Evolutionary conservation across 2,888 invertebrate species (phyloP).

Genomic region (Drosophila yooni): DNA sequence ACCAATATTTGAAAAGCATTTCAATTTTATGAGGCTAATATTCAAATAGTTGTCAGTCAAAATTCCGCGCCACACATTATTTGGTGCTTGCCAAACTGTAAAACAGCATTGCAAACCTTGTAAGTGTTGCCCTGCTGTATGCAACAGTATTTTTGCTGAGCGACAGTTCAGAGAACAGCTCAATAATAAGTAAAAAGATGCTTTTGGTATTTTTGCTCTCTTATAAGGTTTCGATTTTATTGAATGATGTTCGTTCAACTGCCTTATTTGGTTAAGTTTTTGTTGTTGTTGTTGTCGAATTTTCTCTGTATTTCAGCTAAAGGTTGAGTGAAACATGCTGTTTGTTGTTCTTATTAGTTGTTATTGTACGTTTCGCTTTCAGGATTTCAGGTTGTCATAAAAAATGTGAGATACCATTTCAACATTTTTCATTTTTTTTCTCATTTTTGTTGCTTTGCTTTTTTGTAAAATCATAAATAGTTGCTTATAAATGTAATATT

Average conservation of each 20-base stretch:
- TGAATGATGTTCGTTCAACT: conserved; percentile 67
- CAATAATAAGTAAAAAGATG: conserved; percentile 9
- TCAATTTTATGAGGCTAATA: background rate
- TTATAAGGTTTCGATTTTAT: conserved; percentile 63
- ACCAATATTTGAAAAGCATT: background rate
- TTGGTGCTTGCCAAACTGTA: conserved; percentile 31
- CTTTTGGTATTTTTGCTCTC: conserved; percentile 49
- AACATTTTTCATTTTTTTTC: conserved; percentile 12
- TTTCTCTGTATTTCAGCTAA: conserved; percentile 59
- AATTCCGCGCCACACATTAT: background rate
- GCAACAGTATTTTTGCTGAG: conserved; percentile 22
- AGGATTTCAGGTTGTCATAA: conserved; percentile 31
- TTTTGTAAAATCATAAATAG: conserved; percentile 36
- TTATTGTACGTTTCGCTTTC: conserved; percentile 39
- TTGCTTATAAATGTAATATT: conserved; percentile 49
- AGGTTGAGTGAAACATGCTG: conserved; percentile 42
- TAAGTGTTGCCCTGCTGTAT: conserved; percentile 40
- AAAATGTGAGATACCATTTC: conserved; percentile 43
- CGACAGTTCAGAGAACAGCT: no score
- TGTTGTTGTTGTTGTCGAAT: conserved; percentile 43
- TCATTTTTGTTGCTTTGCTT: conserved; percentile 20
- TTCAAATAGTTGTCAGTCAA: background rate
- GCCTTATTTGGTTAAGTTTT: conserved; percentile 34
- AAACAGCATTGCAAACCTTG: background rate
- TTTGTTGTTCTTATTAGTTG: conserved; percentile 22